Base-by-base conservation (phyloP, 64 coral and sea anemone species). In the Cladopsammia gracilis region DNA sequence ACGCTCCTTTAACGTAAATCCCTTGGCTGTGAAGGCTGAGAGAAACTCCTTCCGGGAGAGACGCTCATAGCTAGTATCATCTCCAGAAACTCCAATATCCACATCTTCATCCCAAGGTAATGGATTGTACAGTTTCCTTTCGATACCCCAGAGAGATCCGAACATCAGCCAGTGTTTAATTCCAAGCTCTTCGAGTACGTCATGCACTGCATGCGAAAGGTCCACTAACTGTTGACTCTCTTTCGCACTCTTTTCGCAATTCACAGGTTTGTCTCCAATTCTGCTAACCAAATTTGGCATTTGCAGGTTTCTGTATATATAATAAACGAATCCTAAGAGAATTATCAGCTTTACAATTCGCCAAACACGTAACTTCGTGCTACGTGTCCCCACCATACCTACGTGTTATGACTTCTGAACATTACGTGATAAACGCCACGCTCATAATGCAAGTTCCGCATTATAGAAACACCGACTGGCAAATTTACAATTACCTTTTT, bases 161-260 rank as follows among this genome's bases (percentile, higher is more conserved):
- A 77, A 77, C 75, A 77, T 77, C 16, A 77, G 48, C 75, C 75
- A 77, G 24, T 77, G 75, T 19, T 77, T 77, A 51, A 77, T 77
- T 9, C 45, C 45, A 48, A 77, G 75, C 18, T 77, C 43, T 51
- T 77, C 75, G 11, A 48, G 45, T 45, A 77, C 54, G 4, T 48
- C 18, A 51, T 77, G 75, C 20, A 77, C 75, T 49, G 8, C 46
- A 4, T 49, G 75, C 13, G 75, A 20, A 12, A 77, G 48, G 16
- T 77, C 54, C 4, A 77, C 43, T 6, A 77, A 51, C 54, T 49
- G 75, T 51, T 34, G 34, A 34, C 34, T 45, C 75, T 19, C 48
- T 77, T 22, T 77, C 75, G 48, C 25, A 7, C 45, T 77, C 54
- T 2, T 15, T 77, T 77, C 54, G 48, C 14, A 51, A 51, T 9